These are phyloP conservation scores for Onthophagus sagittarius DNA, from an alignment of 2,888 invertebrate genomes.

Conservation along the genomic window DNA sequence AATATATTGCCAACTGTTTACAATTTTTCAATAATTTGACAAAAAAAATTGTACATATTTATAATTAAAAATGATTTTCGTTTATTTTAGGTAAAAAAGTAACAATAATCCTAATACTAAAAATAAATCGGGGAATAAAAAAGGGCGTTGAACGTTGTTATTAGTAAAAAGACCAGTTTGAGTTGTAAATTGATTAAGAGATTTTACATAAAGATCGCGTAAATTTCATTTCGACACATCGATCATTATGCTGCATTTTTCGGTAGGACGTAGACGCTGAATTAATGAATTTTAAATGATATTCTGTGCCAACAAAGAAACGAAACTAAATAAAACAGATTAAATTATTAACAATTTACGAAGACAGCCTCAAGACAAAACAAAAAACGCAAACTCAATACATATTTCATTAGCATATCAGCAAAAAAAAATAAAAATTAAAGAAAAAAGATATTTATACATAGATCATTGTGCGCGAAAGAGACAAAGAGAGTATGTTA, in stretches of 20 bases:
- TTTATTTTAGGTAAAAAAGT: too few species aligned
- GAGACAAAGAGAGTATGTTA: neutral
- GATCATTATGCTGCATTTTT: neutral
- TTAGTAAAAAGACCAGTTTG: too few species aligned
- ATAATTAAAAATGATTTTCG: too few species aligned
- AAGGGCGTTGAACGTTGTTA: too few species aligned
- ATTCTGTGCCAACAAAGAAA: neutral
- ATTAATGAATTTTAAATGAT: neutral
- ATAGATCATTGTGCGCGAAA: neutral
- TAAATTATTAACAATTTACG: neutral
- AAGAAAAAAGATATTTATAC: neutral
- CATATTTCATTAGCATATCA: constrained; percentile 47
- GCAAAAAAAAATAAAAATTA: constrained; percentile 4
- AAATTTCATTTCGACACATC: neutral
- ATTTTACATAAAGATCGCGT: neutral
- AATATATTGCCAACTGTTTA: too few species aligned
- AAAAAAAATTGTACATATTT: too few species aligned
- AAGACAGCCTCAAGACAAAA: neutral
- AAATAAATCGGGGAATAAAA: too few species aligned
- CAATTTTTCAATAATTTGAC: too few species aligned
- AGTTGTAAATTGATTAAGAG: too few species aligned
- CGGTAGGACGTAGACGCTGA: neutral
- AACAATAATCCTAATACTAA: too few species aligned
- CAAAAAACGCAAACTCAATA: constrained; percentile 23
- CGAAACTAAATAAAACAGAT: neutral